phyloP scores from a whole-genome alignment of 2,797 vertebrate genomes.

The Phaenicophaeus curvirostris region DNA sequence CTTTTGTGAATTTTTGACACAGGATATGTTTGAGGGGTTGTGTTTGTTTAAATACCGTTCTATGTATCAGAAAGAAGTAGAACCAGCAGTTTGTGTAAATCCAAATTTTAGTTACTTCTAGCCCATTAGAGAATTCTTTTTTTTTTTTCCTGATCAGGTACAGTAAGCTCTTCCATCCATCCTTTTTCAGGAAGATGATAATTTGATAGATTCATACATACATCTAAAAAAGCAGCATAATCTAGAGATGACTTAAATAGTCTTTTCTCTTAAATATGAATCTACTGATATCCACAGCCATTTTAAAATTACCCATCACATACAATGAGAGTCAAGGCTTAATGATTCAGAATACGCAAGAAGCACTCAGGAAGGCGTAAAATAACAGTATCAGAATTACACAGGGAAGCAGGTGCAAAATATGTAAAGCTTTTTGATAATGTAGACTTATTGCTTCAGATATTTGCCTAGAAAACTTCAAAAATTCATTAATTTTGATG shows the following conservation, averaged over 20 bases:
- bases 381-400: neutral
- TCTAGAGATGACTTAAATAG: neutral
- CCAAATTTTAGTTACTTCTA: constrained; percentile 29
- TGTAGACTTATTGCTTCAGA: neutral
- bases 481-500: no score
- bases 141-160: neutral
- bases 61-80: constrained; percentile 34
- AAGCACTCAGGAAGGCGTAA: neutral
- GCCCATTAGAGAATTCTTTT: neutral
- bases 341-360: neutral
- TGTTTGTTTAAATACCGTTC: neutral
- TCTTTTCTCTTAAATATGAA: neutral
- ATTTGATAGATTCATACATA: neutral
- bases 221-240: neutral
- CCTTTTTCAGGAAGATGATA: neutral
- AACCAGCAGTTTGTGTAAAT: constrained; percentile 42
- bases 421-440: neutral
- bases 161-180: neutral
- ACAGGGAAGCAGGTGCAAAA: neutral
- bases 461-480: neutral
- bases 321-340: neutral
- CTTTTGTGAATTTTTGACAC: neutral
- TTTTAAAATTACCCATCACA: neutral
- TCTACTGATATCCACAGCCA: neutral
- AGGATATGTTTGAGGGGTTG: neutral